Conservation (phyloP, 2,113 vertebrate genomes). For the Thamnophis sirtalis region DNA sequence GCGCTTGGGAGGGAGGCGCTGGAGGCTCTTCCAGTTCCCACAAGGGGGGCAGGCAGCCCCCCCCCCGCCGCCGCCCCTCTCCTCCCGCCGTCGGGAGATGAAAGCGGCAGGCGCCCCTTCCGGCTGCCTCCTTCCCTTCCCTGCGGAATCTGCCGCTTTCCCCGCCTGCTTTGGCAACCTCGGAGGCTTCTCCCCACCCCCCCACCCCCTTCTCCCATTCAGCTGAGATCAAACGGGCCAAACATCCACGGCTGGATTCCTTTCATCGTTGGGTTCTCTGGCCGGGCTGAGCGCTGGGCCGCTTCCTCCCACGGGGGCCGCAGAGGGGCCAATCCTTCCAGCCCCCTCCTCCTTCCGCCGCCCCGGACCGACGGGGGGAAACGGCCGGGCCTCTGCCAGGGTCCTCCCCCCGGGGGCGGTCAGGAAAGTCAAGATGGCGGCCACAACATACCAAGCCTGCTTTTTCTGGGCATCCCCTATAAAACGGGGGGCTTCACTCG, state of each 20-base stretch:
- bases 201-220: constrained; percentile 6
- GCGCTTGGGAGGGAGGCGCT: constrained; percentile 39
- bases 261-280: constrained; percentile 40
- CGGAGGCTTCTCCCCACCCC: too few relatives aligned
- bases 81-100: constrained; percentile 56
- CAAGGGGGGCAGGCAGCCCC: constrained; percentile 19
- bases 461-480: not conserved
- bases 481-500: rapidly evolving
- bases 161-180: not conserved
- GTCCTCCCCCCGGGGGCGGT: not conserved
- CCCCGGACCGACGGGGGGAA: not conserved
- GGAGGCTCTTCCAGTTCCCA: constrained; percentile 25
- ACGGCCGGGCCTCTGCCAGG: not conserved
- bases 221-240: constrained; percentile 69
- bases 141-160: constrained; percentile 34
- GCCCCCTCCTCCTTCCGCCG: rapidly evolving
- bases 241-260: constrained; percentile 64
- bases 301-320: not conserved
- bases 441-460: not conserved
- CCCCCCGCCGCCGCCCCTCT: constrained; percentile 34
- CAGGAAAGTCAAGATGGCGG: not conserved
- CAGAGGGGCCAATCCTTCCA: too few relatives aligned
- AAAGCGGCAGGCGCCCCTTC: constrained; percentile 67
- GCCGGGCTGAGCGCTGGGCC: constrained; percentile 30
- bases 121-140: constrained; percentile 39